A percentile compares a stretch with the other conserved stretches of the same genome.
phyloP scores from a whole-genome alignment of 2,797 vertebrate species.

The Leptoclinus maculatus region DNA sequence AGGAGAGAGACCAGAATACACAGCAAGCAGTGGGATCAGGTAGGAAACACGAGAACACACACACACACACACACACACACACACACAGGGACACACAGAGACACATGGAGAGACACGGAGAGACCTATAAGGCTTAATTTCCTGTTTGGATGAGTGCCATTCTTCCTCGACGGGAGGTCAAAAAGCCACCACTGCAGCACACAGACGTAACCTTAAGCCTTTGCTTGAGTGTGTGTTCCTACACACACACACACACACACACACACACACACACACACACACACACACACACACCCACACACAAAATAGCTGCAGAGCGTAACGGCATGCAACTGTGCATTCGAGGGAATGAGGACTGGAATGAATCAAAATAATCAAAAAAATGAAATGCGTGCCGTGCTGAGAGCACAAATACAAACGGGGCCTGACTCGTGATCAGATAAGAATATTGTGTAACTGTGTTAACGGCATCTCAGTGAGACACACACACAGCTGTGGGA shows the following conservation, averaged over 20 bases:
- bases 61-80: slow-evolving; percentile 9
- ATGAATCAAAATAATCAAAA: slow-evolving; percentile 27
- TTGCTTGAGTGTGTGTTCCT: slow-evolving; percentile 10
- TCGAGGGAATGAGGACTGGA: slow-evolving; percentile 21
- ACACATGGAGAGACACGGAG: slow-evolving; percentile 1
- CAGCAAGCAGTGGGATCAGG: slow-evolving; percentile 46
- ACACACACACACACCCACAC: slow-evolving; percentile 9
- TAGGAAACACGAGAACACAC: slow-evolving; percentile 58
- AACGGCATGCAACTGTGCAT: slow-evolving; percentile 6
- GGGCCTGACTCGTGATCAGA: slow-evolving; percentile 40
- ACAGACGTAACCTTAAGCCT: slow-evolving; percentile 34
- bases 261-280: background rate
- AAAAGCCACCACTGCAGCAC: slow-evolving; percentile 56
- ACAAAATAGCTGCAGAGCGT: slow-evolving; percentile 7
- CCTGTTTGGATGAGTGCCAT: slow-evolving; percentile 74
- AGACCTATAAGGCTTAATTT: slow-evolving; percentile 56
- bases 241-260: slow-evolving; percentile 12
- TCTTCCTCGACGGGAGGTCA: slow-evolving; percentile 68
- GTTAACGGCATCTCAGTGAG: slow-evolving; percentile 17
- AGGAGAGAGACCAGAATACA: slow-evolving; percentile 47
- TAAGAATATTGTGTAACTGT: slow-evolving; percentile 43
- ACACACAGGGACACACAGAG: background rate
- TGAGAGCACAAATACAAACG: slow-evolving; percentile 10
- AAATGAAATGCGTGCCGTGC: background rate
- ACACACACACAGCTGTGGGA: slow-evolving; percentile 40